Percentiles rank a stretch among this genome's conserved stretches.
Conservation (phyloP, 2,888 invertebrate species). For the Gnatocerus cornutus region DNA sequence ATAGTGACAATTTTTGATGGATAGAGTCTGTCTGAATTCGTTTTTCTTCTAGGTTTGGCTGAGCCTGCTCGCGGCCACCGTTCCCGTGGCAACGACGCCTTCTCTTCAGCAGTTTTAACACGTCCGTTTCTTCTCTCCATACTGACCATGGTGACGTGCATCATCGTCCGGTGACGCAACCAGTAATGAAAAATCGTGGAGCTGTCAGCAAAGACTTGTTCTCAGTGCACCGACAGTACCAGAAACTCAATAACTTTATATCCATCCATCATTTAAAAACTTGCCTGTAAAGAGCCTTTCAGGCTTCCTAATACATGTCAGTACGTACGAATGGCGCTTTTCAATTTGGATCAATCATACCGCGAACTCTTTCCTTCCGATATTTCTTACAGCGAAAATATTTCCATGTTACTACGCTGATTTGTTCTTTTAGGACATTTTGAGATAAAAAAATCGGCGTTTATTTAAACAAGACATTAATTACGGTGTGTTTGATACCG, state of each 20-base stretch:
- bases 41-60: slow-evolving; percentile 65
- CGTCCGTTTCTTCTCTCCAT: slow-evolving; percentile 49
- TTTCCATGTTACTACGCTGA: slow-evolving; percentile 10
- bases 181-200: slow-evolving; percentile 41
- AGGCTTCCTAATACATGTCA: slow-evolving; percentile 49
- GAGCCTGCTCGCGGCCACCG: slow-evolving; percentile 69
- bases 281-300: slow-evolving; percentile 39
- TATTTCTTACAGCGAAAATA: slow-evolving; percentile 12
- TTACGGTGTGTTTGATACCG: neutral
- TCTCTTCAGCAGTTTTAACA: slow-evolving; percentile 56
- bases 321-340: slow-evolving; percentile 48
- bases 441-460: slow-evolving; percentile 15
- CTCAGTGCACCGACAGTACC: slow-evolving; percentile 43
- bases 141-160: slow-evolving; percentile 42
- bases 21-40: neutral
- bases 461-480: neutral
- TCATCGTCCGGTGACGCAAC: slow-evolving; percentile 51
- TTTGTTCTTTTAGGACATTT: slow-evolving; percentile 13
- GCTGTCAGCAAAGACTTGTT: slow-evolving; percentile 38
- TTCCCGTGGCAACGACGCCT: slow-evolving; percentile 62
- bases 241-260: slow-evolving; percentile 52
- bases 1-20: neutral
- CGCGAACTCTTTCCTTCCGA: slow-evolving; percentile 38
- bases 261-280: slow-evolving; percentile 57
- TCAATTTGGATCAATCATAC: slow-evolving; percentile 51